Percentiles rank a stretch among this genome's conserved stretches.
Conservation (phyloP, 2,888 invertebrate species). For the Ctena decussata region DNA sequence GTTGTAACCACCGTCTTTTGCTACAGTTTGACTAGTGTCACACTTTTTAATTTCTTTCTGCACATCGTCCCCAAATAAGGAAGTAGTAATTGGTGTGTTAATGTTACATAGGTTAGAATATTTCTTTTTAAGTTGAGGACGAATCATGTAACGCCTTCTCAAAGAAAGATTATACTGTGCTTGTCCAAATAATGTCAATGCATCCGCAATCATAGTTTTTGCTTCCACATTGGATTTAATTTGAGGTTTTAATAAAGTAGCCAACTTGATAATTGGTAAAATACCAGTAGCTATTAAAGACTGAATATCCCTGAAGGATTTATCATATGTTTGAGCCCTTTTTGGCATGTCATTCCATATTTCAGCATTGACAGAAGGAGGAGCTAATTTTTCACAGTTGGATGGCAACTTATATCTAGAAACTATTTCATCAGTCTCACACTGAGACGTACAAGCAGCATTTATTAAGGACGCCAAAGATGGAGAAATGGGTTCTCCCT, state of each 20-base stretch:
- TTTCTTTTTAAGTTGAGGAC: constrained; percentile 1
- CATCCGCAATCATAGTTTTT: constrained; percentile 16
- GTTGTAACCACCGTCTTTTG: background rate
- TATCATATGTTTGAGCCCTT: background rate
- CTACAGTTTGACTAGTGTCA: constrained; percentile 9
- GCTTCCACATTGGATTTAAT: background rate
- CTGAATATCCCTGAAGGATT: constrained; percentile 24
- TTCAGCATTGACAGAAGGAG: constrained; percentile 22
- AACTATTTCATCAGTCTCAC: constrained; percentile 8
- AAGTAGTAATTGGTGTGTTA: background rate
- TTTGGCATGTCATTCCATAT: constrained; percentile 18
- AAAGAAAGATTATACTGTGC: constrained; percentile 21
- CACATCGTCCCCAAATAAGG: constrained; percentile 16
- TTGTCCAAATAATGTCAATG: constrained; percentile 14
- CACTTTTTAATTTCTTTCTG: constrained; percentile 16
- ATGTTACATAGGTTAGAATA: constrained; percentile 8
- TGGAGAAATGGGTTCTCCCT: background rate
- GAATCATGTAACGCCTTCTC: constrained; percentile 10
- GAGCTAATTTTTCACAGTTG: constrained; percentile 5
- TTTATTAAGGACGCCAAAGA: constrained; percentile 18
- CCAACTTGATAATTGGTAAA: constrained; percentile 18
- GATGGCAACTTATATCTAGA: constrained; percentile 15
- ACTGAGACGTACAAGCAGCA: constrained; percentile 3
- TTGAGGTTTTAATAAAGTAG: background rate
- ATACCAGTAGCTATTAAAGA: constrained; percentile 7